Base-by-base conservation (phyloP, 2,797 vertebrate genomes). In the Ateles fusciceps region DNA sequence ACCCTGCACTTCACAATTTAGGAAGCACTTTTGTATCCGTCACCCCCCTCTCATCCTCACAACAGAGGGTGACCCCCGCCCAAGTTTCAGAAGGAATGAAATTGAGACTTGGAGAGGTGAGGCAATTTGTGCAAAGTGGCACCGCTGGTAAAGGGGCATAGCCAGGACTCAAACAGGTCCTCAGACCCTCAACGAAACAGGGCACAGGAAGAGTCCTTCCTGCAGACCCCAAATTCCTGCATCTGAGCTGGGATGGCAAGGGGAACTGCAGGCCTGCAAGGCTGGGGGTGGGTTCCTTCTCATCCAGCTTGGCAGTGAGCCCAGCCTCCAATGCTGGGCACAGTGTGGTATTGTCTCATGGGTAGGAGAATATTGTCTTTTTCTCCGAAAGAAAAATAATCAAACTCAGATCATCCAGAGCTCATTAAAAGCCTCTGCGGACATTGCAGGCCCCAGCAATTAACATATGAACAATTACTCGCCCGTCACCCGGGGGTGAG, bases 341-440 rank as follows among this genome's bases (percentile, higher is more conserved):
- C 89, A 97, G 88, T 59, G 33, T 10, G 0, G 91, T 78, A 97
- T 94, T 97, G 95, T 96, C 85, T 97, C 36, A 0, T 46, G 30
- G 76, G n/a, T 94, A 79, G 89, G 36, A 44, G 44, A 91, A 39
- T 72, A 50, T 15, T n/a, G 59, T 61, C 93, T 95, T 57, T 95
- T 94, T 46, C 96, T 95, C 92, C 0, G 39, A 97, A 90, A 97
- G 95, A 94, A 97, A 96, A 97, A 92, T 68, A 97, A 97, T 94
- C 91, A 97, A 46, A 84, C 17, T 61, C 61, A 68, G 87, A 95
- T 94, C 95, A 94, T 79, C 96, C 85, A 85, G 78, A 93, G 86
- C 97, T 97, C 98, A 96, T 97, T 97, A 97, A 94, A 95, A 24
- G 7, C 50, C 61, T 96, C 94, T 92, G 91, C 96, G 97, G 98